These are phyloP conservation scores for Psittacula cyanocephala DNA, from an alignment of 2,113 vertebrate species.

Conservation along the genomic window DNA sequence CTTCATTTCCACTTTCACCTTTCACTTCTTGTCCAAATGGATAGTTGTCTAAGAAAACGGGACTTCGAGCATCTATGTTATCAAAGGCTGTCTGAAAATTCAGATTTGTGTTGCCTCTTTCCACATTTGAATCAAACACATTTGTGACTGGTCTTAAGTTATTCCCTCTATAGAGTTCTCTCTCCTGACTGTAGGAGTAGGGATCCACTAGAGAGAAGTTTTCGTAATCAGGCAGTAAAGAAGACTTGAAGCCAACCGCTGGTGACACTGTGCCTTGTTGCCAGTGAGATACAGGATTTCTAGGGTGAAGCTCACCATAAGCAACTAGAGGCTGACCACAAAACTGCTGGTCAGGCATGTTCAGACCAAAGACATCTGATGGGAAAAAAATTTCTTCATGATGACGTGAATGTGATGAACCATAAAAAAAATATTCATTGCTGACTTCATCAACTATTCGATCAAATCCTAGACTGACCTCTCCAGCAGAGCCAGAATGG, in stretches of 20 bases:
- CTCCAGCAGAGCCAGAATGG: not conserved
- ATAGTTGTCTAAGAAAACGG: not conserved
- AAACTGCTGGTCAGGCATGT: not conserved
- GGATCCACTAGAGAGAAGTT: not conserved
- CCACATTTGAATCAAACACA: not conserved
- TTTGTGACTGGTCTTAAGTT: not conserved
- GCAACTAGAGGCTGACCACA: not conserved
- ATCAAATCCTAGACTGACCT: slow-evolving; percentile 12
- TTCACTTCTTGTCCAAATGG: not conserved
- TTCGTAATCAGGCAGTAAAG: not conserved
- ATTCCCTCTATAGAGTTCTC: not conserved
- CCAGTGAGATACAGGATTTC: not conserved
- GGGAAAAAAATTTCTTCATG: not conserved
- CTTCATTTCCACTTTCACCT: not conserved
- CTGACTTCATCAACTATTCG: slow-evolving; percentile 12
- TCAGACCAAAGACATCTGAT: not conserved
- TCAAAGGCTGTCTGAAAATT: not conserved
- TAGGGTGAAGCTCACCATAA: not conserved
- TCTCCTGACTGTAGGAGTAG: not conserved
- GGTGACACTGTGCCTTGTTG: not conserved
- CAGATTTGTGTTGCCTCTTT: not conserved
- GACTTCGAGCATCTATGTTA: not conserved
- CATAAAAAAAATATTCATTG: slow-evolving; percentile 31
- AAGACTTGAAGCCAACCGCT: not conserved
- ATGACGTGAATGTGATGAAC: not conserved